phyloP scores from a whole-genome alignment of 92 coral and sea anemone genomes.

The Phenganax subtilis region DNA sequence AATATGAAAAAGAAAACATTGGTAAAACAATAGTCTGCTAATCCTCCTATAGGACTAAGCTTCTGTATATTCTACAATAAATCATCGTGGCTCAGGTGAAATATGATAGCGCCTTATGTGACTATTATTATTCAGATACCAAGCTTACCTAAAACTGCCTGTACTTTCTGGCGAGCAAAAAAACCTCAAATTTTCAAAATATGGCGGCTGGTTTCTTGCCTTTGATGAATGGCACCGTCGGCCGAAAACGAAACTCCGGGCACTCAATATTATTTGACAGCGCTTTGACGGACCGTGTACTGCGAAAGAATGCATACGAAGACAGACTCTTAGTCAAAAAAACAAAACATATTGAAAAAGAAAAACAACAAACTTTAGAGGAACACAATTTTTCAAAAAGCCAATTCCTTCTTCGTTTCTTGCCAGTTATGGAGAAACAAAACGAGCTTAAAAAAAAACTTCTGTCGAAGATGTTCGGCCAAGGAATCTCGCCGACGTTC shows the following conservation, averaged over 20 bases:
- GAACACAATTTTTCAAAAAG: constrained; percentile 10
- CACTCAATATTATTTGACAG: neutral
- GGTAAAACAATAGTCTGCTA: neutral
- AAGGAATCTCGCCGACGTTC: neutral
- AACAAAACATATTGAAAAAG: constrained; percentile 24
- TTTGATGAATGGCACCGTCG: constrained; percentile 18
- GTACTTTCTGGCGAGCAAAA: neutral
- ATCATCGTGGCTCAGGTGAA: constrained; percentile 1
- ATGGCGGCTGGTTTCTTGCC: constrained; percentile 32
- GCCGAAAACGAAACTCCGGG: constrained; percentile 1
- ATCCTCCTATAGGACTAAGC: neutral
- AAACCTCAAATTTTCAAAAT: too few relatives aligned
- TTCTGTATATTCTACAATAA: neutral
- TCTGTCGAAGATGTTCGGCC: neutral
- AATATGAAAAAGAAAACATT: too few relatives aligned
- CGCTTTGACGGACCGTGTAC: neutral
- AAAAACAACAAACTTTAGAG: constrained; percentile 22
- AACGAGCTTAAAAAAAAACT: neutral
- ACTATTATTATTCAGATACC: neutral
- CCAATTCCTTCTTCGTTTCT: constrained; percentile 8
- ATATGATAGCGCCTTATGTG: constrained; percentile 1
- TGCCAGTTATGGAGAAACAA: constrained; percentile 6
- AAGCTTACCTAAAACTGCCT: too few relatives aligned
- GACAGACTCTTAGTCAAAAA: constrained; percentile 2
- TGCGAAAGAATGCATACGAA: constrained; percentile 31